Evolutionary conservation across 2,888 invertebrate genomes (phyloP).

Genomic region (Ethmia dodecea): DNA sequence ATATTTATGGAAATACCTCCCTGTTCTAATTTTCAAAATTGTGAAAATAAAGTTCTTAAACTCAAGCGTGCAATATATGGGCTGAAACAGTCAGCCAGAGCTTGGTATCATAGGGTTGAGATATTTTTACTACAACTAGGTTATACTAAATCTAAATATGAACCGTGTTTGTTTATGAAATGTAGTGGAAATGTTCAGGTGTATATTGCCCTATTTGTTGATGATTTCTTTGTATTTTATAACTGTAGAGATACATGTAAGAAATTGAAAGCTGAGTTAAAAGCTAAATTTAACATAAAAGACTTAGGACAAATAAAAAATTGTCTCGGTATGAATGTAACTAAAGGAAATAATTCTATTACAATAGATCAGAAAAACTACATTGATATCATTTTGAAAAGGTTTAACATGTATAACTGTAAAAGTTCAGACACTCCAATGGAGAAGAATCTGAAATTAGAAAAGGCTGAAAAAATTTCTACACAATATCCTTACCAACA

Average conservation of each 20-base stretch:
- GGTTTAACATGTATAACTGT: not conserved
- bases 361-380: not conserved
- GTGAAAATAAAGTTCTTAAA: no score
- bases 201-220: not conserved
- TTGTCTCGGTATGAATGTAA: not conserved
- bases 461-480: not conserved
- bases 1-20: no score
- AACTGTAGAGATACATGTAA: not conserved
- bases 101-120: no score
- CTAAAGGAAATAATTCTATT: not conserved
- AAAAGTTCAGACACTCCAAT: not conserved
- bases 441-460: not conserved
- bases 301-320: not conserved
- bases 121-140: not conserved
- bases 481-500: slow-evolving; percentile 1
- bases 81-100: no score
- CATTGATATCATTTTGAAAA: not conserved
- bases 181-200: not conserved
- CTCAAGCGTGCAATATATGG: no score
- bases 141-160: not conserved
- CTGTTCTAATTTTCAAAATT: no score
- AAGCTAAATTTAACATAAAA: not conserved
- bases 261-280: not conserved
- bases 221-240: slow-evolving; percentile 1
- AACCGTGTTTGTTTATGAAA: not conserved